A percentile compares a stretch with the other conserved stretches of the same genome.
Evolutionary conservation across 1,140 invertebrate species (phyloP).

Genomic region (Harpegnathos saltator): DNA sequence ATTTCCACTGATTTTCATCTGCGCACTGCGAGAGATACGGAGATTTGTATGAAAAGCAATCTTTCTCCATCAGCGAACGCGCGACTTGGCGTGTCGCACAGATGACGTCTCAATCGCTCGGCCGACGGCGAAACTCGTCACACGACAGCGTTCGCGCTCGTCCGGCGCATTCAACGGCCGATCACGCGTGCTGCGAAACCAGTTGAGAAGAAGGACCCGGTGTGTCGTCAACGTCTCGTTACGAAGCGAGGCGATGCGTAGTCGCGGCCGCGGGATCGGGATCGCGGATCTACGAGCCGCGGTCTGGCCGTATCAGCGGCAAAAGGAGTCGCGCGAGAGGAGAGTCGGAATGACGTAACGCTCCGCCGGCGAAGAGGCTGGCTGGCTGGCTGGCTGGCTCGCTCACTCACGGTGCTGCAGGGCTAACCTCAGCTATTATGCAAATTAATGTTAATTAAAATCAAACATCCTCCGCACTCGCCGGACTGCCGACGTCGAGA

Average conservation of each 20-base stretch:
- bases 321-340: conserved; percentile 39
- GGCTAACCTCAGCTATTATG: conserved; percentile 79
- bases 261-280: conserved; percentile 14
- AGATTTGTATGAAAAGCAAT: too few relatives aligned
- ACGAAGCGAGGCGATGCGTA: conserved; percentile 12
- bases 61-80: too few relatives aligned
- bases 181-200: neutral
- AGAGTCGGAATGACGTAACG: conserved; percentile 64
- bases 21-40: too few relatives aligned
- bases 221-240: neutral
- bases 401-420: conserved; percentile 55
- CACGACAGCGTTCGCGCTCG: neutral
- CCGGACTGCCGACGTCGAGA: conserved; percentile 16
- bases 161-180: neutral
- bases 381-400: neutral
- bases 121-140: too few relatives aligned
- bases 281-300: conserved; percentile 38
- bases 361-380: conserved; percentile 44
- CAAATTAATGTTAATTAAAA: conserved; percentile 83
- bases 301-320: conserved; percentile 18
- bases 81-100: too few relatives aligned
- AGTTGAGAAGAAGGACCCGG: neutral
- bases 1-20: too few relatives aligned
- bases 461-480: conserved; percentile 72
- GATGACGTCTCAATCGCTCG: too few relatives aligned